Percentiles rank a stretch among this genome's conserved stretches.
Conservation (phyloP, 2,888 invertebrate genomes). For the Scelioninae gen. 2 region DNA sequence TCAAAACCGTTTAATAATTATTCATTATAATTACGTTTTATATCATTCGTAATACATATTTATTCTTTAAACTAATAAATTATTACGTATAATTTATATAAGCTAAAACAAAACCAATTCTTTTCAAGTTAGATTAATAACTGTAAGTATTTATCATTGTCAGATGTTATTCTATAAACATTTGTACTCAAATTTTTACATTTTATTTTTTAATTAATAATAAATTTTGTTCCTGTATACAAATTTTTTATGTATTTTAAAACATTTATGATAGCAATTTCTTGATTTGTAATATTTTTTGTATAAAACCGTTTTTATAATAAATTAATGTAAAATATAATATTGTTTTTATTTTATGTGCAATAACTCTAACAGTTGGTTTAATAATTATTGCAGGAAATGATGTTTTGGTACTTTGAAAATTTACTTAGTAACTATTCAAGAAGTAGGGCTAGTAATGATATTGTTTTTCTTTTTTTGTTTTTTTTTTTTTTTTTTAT, state of each 20-base stretch:
- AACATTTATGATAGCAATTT: background rate
- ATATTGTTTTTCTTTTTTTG: no score
- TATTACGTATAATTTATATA: no score
- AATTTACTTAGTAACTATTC: no score
- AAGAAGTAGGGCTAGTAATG: no score
- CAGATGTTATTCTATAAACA: background rate
- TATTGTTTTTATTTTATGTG: no score
- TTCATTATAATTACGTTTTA: no score
- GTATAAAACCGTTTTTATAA: constrained; percentile 27
- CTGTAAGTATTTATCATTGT: background rate
- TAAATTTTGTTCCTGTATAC: background rate
- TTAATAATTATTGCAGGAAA: no score
- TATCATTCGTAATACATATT: background rate
- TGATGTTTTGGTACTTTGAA: no score
- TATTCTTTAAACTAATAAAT: background rate
- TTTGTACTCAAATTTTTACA: background rate
- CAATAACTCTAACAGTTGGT: no score
- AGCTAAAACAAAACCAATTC: background rate
- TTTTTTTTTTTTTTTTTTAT: no score
- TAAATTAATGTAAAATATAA: constrained; percentile 6
- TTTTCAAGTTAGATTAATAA: no score
- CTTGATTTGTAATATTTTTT: constrained; percentile 33
- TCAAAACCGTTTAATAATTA: no score
- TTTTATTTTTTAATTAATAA: background rate
- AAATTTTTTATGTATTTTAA: background rate